Evolutionary conservation across 1,140 invertebrate genomes (phyloP), one percentile per base, ranked within the genome.

Genomic region (Drosophila eugracilis): DNA sequence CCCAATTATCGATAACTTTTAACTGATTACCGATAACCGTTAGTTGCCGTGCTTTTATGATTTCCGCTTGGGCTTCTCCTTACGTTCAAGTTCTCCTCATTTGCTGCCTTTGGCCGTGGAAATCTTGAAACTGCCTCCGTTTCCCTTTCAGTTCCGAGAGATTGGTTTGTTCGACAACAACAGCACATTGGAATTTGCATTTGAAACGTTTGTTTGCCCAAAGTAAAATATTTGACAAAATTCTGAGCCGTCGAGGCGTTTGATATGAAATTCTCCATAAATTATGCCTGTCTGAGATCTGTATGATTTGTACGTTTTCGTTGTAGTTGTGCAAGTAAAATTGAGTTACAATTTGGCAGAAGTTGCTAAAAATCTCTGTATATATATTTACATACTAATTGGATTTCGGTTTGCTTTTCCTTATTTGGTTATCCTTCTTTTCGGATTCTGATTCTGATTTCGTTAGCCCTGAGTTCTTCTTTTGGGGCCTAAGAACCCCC

Each of bases 291-390:
- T 73, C 58, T 70, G 50, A 37, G 26, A 55, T 39, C 14, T 39
- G 37, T 72, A 59, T 69, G 24, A 52, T 67, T 67, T 67, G 53
- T 71, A 71, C 63, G 58, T 63, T 74, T 74, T 48, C 17, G 58
- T 74, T 74, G 70, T 74, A 74, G 70, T 74, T 74, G 41, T 74
- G 70, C 69, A 73, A 73, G 58, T 74, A 63, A 73, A 74, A 63
- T 73, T 74, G 57, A 74, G 54, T 72, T 72, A 49, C 32, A 72
- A 72, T 71, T 72, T 49, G 66, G 54, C 45, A 60, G 53, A 44
- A 63, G 41, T 63, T 63, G 59, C 60, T 63, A 44, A 58, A 32
- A 65, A 65, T 55, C 41, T 75, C 49, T 77, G 49, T 54, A 48
- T 62, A 77, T 41, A 72, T 71, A 77, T 63, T 69, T 60, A 69